Base-by-base conservation (phyloP, 2,888 invertebrate genomes). In the Serrognathus titanus region DNA sequence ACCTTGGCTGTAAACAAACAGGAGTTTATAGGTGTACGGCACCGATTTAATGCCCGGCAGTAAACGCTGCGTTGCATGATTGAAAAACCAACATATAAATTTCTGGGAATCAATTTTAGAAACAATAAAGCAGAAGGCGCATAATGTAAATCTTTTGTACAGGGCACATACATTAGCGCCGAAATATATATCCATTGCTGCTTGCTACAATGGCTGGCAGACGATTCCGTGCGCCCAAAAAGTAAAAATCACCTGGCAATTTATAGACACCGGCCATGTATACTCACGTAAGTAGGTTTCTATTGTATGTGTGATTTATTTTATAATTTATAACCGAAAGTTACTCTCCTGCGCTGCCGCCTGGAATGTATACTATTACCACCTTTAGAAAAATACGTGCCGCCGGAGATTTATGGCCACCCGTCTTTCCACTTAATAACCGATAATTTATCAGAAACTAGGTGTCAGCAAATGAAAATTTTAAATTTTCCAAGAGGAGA, bases 161-260 rank as follows among this genome's bases (percentile, higher is more conserved):
- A 61, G 51, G 55, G 59, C 53, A 52, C 51, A 51, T 61, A 61
- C 59, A 56, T 61, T 63, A 58, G 43, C 51, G 55, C 49, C 39
- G 55, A 59, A 57, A 58, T 58, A 59, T 16, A 16, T 55, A 57
- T 60, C 45, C 55, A 54, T 56, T 58, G 54, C 58, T 48, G 16
- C 45, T 55, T 46, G 48, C 47, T 58, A 57, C 55, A 59, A 59
- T 62, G 53, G 53, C 53, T 62, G 59, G 59, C 59, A 59, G 47
- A 53, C 57, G 53, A 41, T 39, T 11, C 40, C 31, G 31, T 31
- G 24, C 35, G 10, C 41, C 47, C 53, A 65, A 65, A 65, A 58
- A 63, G 63, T 55, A 65, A 63, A 65, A 65, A 65, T 56, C 61
- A 55, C 51, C 24, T 45, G 48, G 24, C 49, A 62, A 62, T 64